Evolutionary conservation across 2,113 vertebrate genomes (phyloP).

Genomic region (Lethenteron camtschaticum): DNA sequence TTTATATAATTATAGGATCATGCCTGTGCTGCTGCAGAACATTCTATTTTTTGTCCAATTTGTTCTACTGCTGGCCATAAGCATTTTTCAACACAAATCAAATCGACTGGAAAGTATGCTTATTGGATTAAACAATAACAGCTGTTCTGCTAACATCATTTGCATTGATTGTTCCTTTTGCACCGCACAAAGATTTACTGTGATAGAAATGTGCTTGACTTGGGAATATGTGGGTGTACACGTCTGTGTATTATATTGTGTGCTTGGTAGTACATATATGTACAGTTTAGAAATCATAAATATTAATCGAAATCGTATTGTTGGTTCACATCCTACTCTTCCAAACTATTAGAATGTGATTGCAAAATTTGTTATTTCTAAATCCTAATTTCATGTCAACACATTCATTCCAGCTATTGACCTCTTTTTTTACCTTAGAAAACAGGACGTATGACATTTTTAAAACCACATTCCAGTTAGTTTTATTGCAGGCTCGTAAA

Average conservation of each 20-base stretch:
- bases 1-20: too few relatives aligned
- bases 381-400: not conserved
- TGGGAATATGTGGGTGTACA: constrained; percentile 7
- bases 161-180: constrained; percentile 12
- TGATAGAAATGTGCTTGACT: constrained; percentile 9
- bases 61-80: too few relatives aligned
- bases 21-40: too few relatives aligned
- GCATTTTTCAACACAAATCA: too few relatives aligned
- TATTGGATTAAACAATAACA: too few relatives aligned
- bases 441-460: not conserved
- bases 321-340: not conserved
- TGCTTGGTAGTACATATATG: constrained; percentile 12
- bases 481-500: not conserved
- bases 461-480: not conserved
- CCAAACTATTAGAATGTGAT: constrained; percentile 2
- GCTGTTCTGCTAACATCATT: too few relatives aligned
- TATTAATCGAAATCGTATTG: constrained; percentile 1
- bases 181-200: constrained; percentile 10
- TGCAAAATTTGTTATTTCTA: not conserved
- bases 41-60: too few relatives aligned
- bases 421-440: not conserved
- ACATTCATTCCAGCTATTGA: not conserved
- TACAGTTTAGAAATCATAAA: constrained; percentile 2
- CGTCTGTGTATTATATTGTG: constrained; percentile 12
- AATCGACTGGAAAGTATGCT: too few relatives aligned